Evolutionary conservation across 2,113 vertebrate genomes (phyloP).

Genomic region (Sciurus niger): DNA sequence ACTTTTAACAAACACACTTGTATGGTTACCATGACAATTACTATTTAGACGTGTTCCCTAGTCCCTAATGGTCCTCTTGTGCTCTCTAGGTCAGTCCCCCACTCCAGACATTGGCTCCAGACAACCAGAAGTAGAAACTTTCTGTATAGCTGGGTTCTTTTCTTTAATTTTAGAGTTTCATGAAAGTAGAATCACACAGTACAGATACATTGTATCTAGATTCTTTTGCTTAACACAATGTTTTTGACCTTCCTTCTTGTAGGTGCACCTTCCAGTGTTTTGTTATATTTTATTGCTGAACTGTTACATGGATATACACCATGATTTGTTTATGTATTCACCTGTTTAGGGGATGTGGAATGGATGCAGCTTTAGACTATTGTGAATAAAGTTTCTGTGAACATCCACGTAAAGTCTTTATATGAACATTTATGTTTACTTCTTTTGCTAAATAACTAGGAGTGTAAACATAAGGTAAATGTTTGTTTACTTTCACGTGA

Average conservation of each 20-base stretch:
- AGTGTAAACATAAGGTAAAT: not conserved
- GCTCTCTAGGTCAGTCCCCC: not conserved
- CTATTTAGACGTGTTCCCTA: not conserved
- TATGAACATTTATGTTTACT: too few relatives aligned
- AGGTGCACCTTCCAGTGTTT: not conserved
- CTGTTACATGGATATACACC: not conserved
- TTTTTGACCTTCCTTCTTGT: too few relatives aligned
- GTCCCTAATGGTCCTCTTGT: not conserved
- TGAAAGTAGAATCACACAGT: too few relatives aligned
- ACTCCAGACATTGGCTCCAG: not conserved
- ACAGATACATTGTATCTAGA: too few relatives aligned
- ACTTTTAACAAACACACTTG: not conserved
- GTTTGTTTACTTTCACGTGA: slow-evolving; percentile 1
- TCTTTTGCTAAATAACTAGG: not conserved
- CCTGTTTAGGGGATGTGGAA: not conserved
- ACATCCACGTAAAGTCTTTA: too few relatives aligned
- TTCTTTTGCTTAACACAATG: too few relatives aligned
- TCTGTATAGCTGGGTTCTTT: not conserved
- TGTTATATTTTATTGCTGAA: not conserved
- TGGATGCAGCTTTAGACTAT: too few relatives aligned
- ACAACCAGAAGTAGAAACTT: not conserved
- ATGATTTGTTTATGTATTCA: not conserved
- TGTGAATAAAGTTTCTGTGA: too few relatives aligned
- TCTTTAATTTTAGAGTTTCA: too few relatives aligned
- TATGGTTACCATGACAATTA: not conserved